Base-by-base conservation (phyloP, 2,888 invertebrate genomes). In the Acanthopleura granulata region DNA sequence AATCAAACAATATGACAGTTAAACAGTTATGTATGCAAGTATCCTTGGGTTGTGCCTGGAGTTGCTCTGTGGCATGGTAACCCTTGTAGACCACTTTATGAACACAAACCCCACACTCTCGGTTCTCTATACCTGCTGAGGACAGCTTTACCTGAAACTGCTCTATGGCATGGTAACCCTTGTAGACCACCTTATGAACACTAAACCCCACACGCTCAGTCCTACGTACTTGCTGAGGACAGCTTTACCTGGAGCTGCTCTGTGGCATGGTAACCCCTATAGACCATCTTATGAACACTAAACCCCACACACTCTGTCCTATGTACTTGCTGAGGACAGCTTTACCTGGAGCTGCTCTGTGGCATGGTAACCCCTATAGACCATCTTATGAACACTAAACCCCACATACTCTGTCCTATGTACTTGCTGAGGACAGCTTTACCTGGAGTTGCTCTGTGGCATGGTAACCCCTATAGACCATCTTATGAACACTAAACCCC, bases 401-500 rank as follows among this genome's bases (percentile, higher is more conserved):
- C 89, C 89, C 29, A 89, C 82, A 62, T 84, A 79, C 12, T 83
- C 83, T 25, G 85, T 82, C 71, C 87, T 74, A 75, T 87, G 84
- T 49, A 78, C n/a, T 50, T 27, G 49, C 22, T 0, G 40, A 51
- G 16, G 3, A 49, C 0, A 16, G 49, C 49, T 61, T 22, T 77
- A 87, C 88, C 87, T 89, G 88, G 51, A 89, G 81, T 74, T 86
- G 83, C 15, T 87, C 85, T 61, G 84, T 86, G 73, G 89, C 86
- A 76, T 87, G 85, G 77, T 89, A 89, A 9, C 89, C 89, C 49
- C 88, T 77, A 79, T 85, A 89, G 1, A 88, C 88, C 74, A 89
- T 87, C 76, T 88, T 88, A 74, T 86, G 83, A 66, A 89, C 78
- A 12, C 75, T 77, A 74, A 85, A 87, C 0, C 89, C 89, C 29